These are phyloP conservation scores for Nymphicus hollandicus DNA, from an alignment of 2,113 vertebrate genomes.

Conservation along the genomic window DNA sequence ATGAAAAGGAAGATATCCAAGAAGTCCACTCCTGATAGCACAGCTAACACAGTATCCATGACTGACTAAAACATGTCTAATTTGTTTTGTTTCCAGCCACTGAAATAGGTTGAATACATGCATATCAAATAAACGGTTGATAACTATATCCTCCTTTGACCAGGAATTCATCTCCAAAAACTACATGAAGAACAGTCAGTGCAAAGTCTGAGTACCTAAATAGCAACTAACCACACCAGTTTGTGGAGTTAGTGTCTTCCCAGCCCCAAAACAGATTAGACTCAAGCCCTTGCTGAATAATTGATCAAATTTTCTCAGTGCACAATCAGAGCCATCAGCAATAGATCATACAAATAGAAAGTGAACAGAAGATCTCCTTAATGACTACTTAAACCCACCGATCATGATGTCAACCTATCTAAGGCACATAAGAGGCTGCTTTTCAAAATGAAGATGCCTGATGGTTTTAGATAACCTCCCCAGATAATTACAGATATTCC, in stretches of 20 bases:
- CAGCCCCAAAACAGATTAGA: not conserved
- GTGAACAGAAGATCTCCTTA: not conserved
- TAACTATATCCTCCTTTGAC: not conserved
- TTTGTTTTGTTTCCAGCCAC: not conserved
- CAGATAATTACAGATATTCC: not conserved
- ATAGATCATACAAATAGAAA: not conserved
- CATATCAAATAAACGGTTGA: not conserved
- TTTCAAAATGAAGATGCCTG: not conserved
- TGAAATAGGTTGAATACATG: not conserved
- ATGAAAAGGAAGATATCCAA: not conserved
- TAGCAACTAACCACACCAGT: not conserved
- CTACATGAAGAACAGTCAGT: not conserved
- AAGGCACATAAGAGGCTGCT: not conserved
- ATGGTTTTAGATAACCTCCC: not conserved
- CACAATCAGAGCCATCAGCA: not conserved
- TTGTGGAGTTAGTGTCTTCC: not conserved
- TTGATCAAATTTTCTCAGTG: not conserved
- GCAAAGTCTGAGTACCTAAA: not conserved
- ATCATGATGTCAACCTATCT: not conserved
- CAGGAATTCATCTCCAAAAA: not conserved
- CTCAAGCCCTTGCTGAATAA: conserved; percentile 16
- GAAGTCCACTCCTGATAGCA: not conserved
- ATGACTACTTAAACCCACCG: not conserved
- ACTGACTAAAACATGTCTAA: not conserved
- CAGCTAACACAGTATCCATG: not conserved